Evolutionary conservation across 2,888 invertebrate species (phyloP).

Genomic region (Toxonevra muliebris): DNA sequence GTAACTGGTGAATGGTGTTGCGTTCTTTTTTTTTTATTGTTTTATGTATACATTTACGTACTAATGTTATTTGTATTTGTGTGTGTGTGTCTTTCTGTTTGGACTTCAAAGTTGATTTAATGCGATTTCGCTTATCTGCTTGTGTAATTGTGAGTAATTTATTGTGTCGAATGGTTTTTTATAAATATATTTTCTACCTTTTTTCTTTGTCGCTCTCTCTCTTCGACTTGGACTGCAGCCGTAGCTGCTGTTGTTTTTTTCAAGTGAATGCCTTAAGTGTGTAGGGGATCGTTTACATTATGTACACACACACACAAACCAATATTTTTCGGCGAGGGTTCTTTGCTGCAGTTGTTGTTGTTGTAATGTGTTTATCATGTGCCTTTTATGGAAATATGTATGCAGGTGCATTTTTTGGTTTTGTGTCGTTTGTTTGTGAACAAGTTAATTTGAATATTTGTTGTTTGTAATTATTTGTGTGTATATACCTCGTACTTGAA

Average conservation of each 20-base stretch:
- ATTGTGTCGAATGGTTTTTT: conserved; percentile 23
- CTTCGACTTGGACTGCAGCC: too few relatives aligned
- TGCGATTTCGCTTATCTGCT: conserved; percentile 36
- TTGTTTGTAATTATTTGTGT: background rate
- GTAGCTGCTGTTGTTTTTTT: background rate
- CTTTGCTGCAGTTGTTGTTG: background rate
- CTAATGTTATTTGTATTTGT: background rate
- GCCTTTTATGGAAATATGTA: background rate
- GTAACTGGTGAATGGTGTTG: too few relatives aligned
- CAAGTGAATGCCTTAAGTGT: background rate
- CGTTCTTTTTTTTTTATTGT: too few relatives aligned
- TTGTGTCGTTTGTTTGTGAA: too few relatives aligned
- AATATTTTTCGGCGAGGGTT: background rate
- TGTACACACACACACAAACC: background rate
- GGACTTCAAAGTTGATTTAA: conserved; percentile 35
- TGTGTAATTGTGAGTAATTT: conserved; percentile 36
- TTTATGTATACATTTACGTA: too few relatives aligned
- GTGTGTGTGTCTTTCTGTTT: conserved; percentile 1
- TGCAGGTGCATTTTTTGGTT: conserved; percentile 16
- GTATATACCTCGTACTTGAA: background rate
- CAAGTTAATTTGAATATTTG: background rate
- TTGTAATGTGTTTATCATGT: background rate
- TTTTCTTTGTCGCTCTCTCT: background rate
- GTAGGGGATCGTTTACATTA: background rate
- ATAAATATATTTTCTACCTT: conserved; percentile 8